Evolutionary conservation across 2,888 invertebrate species (phyloP).

Genomic region (Timema podura): DNA sequence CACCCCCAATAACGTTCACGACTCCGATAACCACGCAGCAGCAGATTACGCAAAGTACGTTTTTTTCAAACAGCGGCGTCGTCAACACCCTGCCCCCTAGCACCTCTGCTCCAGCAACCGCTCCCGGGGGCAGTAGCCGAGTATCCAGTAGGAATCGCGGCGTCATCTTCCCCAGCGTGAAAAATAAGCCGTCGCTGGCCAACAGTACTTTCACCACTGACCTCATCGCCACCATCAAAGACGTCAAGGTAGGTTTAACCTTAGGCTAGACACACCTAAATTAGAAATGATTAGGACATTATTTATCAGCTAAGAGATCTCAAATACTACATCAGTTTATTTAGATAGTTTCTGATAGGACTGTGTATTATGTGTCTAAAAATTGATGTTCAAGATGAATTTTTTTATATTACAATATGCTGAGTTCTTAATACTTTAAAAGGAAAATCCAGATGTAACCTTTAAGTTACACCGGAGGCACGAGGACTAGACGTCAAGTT

Average conservation of each 20-base stretch:
- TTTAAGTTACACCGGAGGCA: too few relatives aligned
- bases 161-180: constrained; percentile 86
- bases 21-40: constrained; percentile 46
- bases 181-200: constrained; percentile 81
- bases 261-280: too few relatives aligned
- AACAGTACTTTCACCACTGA: constrained; percentile 81
- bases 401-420: too few relatives aligned
- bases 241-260: constrained; percentile 80
- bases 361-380: too few relatives aligned
- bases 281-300: too few relatives aligned
- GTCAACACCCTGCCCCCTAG: constrained; percentile 33
- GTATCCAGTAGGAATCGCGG: constrained; percentile 64
- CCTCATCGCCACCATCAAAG: constrained; percentile 65
- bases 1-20: constrained; percentile 33
- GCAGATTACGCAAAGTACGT: constrained; percentile 36
- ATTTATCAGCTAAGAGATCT: too few relatives aligned
- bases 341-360: too few relatives aligned
- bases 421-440: too few relatives aligned
- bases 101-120: constrained; percentile 33
- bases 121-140: constrained; percentile 31
- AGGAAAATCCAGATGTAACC: too few relatives aligned
- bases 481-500: too few relatives aligned
- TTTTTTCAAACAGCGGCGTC: constrained; percentile 33
- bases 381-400: too few relatives aligned
- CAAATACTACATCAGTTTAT: too few relatives aligned